Base-by-base conservation (phyloP, 1,140 invertebrate species). In the Sitobion miscanthi region DNA sequence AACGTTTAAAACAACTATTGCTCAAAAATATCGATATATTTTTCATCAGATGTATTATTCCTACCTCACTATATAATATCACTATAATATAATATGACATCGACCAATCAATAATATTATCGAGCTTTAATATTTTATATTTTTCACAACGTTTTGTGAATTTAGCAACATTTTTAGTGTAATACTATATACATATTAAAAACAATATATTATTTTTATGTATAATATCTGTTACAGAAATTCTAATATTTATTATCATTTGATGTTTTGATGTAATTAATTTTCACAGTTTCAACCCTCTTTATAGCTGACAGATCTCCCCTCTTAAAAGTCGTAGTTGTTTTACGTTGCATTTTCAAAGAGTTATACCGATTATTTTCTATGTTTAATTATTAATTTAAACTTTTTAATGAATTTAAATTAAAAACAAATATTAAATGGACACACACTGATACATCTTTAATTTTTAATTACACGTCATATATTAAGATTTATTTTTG, bases 271-370 rank as follows among this genome's bases (percentile, higher is more conserved):
- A 14, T 30, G 88, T 90, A 90, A 90, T 90, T 90, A 90, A 90
- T 90, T 90, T 90, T 45, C 38, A 62, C 23, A 25, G 88, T n/a
- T 90, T 57, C 88, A 62, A 88, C 88, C 88, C 88, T 90, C 45
- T 90, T 90, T 38, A 62, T 62, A 57, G 35, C 54, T 62, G 54
- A 57, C 54, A 90, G 35, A 62, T 54, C 23, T 90, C 88, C 49
- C 88, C 88, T 54, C 88, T 90, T 90, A 38, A 89, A 35, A 54
- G 30, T 54, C 1, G n/a, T n/a, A 77, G n/a, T 77, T 89, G 49
- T 54, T 38, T 21, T 38, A 90, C 88, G 38, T 45, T 62, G 52
- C 1, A 62, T 17, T 42, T 54, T n/a, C 5, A 62, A 90, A 90
- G 21, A 25, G 38, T 52, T 45, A 90, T n/a, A 77, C 38, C 88